Evolutionary conservation across 2,113 vertebrate genomes (phyloP), one percentile per base, ranked within the genome.

Genomic region (Dipodomys merriami): DNA sequence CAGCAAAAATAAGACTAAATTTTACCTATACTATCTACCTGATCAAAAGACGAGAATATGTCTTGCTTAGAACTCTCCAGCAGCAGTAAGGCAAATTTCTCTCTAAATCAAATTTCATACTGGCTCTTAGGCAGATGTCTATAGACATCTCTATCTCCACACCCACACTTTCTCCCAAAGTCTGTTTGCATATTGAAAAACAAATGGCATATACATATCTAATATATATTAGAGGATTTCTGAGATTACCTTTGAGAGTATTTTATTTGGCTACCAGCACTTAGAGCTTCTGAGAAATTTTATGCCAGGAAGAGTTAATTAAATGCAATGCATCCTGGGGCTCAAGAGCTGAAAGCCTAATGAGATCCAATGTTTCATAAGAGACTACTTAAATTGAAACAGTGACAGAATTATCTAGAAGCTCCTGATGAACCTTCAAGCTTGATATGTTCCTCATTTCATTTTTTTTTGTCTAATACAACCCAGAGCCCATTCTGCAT

Each of bases 251-350:
- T 71, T 93, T 94, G 95, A 88, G 80, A 94, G 72, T 39, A 96
- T 90, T 96, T 96, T 95, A 94, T 94, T 96, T 96, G 95, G 90
- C 60, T 30, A 19, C 27, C 81, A 90, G 65, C 67, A 20, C 76
- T 94, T 96, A 88, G 64, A 92, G 80, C 30, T 94, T 71, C 80
- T 92, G 77, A 93, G 93, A 97, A 96, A 16, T 74, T 90, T 97
- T 96, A 95, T 96, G 16, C 76, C 90, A 97, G 85, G 80, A 95
- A 96, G 93, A 97, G 96, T 84, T 96, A 96, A 95, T 97, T 97
- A 96, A 97, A 97, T 94, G 49, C 90, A 97, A 89, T 97, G 96
- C 96, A 96, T 68, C 76, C 53, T 96, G 95, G 85, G 95, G 72
- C 62, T 96, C 68, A 88, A 96, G 27, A 94, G 79, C 89, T 93